These are phyloP conservation scores for Hylomyscus alleni DNA, from an alignment of 2,797 vertebrate species.

Conservation along the genomic window DNA sequence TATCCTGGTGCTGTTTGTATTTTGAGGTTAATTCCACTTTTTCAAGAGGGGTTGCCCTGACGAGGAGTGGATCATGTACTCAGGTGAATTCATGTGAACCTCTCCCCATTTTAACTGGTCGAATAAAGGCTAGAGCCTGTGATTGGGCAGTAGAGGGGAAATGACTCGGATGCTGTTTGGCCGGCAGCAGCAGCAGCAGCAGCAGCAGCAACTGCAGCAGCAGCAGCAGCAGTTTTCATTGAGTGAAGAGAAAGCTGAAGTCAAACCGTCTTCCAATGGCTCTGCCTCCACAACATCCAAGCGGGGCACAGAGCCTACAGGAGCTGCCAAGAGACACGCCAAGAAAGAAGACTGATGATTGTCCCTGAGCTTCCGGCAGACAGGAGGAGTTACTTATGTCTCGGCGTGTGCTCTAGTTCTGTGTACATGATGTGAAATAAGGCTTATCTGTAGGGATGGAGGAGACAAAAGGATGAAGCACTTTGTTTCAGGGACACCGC, in stretches of 20 bases:
- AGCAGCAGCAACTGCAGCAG: too few species aligned
- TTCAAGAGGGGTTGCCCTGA: too few species aligned
- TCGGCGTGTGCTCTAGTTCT: constrained; percentile 73
- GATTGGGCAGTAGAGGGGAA: too few species aligned
- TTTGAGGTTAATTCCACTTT: too few species aligned
- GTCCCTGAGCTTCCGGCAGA: constrained; percentile 18
- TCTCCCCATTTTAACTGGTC: too few species aligned
- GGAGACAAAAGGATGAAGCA: constrained; percentile 71
- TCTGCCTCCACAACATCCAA: constrained; percentile 78
- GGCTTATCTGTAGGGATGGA: constrained; percentile 71
- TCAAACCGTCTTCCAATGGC: constrained; percentile 85
- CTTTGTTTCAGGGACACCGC: constrained; percentile 63
- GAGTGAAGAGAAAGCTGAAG: constrained; percentile 81
- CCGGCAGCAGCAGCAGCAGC: constrained; percentile 85
- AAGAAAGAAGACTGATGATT: constrained; percentile 90
- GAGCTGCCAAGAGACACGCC: constrained; percentile 78
- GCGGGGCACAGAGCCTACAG: constrained; percentile 12
- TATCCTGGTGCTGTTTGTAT: too few species aligned
- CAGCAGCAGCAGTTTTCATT: constrained; percentile 66
- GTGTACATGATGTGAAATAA: constrained; percentile 80
- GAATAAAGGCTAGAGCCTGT: too few species aligned
- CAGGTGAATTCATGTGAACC: too few species aligned
- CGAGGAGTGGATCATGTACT: too few species aligned
- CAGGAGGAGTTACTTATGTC: not conserved
- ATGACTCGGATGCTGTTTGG: constrained; percentile 92